Percentiles rank a stretch among this genome's conserved stretches.
phyloP scores from a whole-genome alignment of 2,797 vertebrate genomes.

The Erethizon dorsatum region DNA sequence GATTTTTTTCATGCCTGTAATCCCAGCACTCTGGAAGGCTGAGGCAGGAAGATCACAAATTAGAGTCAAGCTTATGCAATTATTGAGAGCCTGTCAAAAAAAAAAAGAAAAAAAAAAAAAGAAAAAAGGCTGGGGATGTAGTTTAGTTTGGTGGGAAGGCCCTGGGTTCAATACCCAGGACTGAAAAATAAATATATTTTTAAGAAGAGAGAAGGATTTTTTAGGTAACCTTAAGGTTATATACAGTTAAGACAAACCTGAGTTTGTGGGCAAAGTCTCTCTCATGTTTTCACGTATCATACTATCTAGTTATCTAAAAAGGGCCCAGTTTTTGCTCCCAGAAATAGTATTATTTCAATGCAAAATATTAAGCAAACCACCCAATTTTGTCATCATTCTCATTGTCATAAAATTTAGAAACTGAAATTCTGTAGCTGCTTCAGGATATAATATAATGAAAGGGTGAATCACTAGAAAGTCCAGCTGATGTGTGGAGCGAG shows the following conservation, averaged over 20 bases:
- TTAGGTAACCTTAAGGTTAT: conserved; percentile 54
- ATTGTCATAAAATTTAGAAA: conserved; percentile 1
- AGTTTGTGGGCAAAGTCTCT: conserved; percentile 21
- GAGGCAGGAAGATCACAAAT: neutral
- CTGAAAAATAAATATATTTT: neutral
- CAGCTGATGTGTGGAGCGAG: neutral
- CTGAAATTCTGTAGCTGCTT: neutral
- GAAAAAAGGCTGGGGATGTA: neutral
- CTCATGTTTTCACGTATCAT: neutral
- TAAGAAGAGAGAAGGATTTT: conserved; percentile 69
- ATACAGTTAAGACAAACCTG: neutral
- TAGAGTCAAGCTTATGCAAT: neutral
- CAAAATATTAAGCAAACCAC: neutral
- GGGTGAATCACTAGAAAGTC: neutral
- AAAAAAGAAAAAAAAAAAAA: neutral
- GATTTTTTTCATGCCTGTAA: neutral
- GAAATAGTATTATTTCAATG: neutral
- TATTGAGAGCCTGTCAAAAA: neutral
- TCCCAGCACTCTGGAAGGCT: neutral
- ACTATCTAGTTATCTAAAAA: neutral
- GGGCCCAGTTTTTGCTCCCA: neutral
- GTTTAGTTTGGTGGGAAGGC: neutral
- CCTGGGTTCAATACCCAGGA: neutral
- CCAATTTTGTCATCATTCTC: conserved; percentile 7
- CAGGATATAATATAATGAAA: neutral